phyloP scores from a whole-genome alignment of 1,140 invertebrate species.

The Drosophila bifasciata region DNA sequence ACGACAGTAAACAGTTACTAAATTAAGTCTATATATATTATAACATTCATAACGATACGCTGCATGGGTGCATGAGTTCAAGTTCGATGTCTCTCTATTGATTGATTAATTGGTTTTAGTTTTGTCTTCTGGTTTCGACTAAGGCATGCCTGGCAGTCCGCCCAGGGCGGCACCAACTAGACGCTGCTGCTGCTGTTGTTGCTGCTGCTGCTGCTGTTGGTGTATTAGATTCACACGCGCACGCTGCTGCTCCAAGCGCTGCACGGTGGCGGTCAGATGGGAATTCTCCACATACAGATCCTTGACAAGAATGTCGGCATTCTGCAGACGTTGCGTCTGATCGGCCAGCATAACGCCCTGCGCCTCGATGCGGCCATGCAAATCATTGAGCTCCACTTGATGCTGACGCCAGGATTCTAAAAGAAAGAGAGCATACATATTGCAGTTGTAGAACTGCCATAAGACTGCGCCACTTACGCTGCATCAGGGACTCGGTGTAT shows the following conservation, averaged over 20 bases:
- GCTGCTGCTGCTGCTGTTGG: conserved; percentile 68
- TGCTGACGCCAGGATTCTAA: conserved; percentile 88
- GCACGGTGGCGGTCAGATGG: conserved; percentile 87
- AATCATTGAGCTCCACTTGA: conserved; percentile 86
- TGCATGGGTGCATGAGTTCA: conserved; percentile 36
- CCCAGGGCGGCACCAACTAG: conserved; percentile 36
- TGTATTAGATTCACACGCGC: conserved; percentile 75
- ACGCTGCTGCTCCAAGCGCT: conserved; percentile 87
- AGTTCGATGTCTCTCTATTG: conserved; percentile 58
- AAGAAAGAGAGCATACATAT: neutral
- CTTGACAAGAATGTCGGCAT: conserved; percentile 90
- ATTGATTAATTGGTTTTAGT: conserved; percentile 19
- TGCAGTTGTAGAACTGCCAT: neutral
- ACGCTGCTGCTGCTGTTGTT: conserved; percentile 51
- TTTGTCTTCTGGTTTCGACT: conserved; percentile 13
- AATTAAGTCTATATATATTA: conserved; percentile 41
- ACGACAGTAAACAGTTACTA: conserved; percentile 28
- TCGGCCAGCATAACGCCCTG: conserved; percentile 87
- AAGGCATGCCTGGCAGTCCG: conserved; percentile 80
- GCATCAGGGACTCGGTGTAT: conserved; percentile 87
- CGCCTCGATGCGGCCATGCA: conserved; percentile 86
- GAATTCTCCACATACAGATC: conserved; percentile 93
- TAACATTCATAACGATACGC: conserved; percentile 53
- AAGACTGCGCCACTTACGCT: conserved; percentile 85
- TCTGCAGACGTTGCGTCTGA: conserved; percentile 88